A percentile compares a stretch with the other conserved stretches of the same genome.
These are phyloP conservation scores for Aspidiotus rigidus DNA, from an alignment of 2,888 invertebrate species.

Conservation along the genomic window DNA sequence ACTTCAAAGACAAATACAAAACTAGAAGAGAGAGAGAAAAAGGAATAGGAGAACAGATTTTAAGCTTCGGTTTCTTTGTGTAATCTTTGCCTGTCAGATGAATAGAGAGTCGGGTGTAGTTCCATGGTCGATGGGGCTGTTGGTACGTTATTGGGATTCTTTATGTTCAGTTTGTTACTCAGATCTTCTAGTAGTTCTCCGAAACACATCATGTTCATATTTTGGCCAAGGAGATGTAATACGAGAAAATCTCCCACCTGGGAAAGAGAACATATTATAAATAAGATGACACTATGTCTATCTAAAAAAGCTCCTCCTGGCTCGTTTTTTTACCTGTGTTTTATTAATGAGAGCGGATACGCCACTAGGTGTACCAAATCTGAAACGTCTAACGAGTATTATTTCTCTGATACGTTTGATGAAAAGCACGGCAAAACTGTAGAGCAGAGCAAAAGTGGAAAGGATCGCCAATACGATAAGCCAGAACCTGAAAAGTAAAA, in stretches of 20 bases:
- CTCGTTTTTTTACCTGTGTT: conserved; percentile 56
- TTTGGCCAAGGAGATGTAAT: conserved; percentile 73
- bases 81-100: conserved; percentile 46
- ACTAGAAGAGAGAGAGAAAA: conserved; percentile 11
- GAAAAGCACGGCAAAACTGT: conserved; percentile 68
- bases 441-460: conserved; percentile 68
- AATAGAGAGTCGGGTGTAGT: conserved; percentile 77
- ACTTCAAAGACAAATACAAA: neutral
- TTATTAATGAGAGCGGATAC: conserved; percentile 66
- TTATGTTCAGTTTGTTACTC: conserved; percentile 56
- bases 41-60: conserved; percentile 9
- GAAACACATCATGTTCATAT: conserved; percentile 71
- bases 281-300: neutral
- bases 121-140: conserved; percentile 79
- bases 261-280: conserved; percentile 18
- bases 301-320: too few species aligned
- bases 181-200: conserved; percentile 71
- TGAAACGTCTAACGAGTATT: conserved; percentile 68
- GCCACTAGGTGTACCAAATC: conserved; percentile 64
- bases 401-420: conserved; percentile 72
- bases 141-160: conserved; percentile 57
- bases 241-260: conserved; percentile 81
- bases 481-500: conserved; percentile 54
- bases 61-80: conserved; percentile 79
- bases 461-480: conserved; percentile 68